Conservation (phyloP, 2,888 invertebrate species). For the Neoascia interrupta region DNA sequence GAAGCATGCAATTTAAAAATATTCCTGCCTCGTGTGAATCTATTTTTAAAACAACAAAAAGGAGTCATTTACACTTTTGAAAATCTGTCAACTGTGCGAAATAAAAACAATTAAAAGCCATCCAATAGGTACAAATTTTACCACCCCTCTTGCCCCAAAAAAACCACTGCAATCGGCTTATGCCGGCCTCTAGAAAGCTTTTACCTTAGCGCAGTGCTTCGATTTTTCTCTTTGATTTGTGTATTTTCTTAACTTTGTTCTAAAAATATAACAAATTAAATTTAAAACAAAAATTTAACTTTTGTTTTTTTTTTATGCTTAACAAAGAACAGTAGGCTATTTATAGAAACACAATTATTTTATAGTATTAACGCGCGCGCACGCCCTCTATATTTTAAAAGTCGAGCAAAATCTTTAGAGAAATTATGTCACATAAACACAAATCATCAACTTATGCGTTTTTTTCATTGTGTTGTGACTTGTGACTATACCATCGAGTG, state of each 20-base stretch:
- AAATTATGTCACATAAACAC: constrained; percentile 23
- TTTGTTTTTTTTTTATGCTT: constrained; percentile 1
- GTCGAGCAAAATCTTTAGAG: not conserved
- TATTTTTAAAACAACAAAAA: constrained; percentile 29
- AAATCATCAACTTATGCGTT: no score
- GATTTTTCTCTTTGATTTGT: not conserved
- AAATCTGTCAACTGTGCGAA: constrained; percentile 19
- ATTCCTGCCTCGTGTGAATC: constrained; percentile 27
- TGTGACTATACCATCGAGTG: constrained; percentile 19
- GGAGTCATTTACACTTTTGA: constrained; percentile 17
- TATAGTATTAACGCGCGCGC: constrained; percentile 23
- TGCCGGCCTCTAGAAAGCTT: no score
- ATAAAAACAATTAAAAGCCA: not conserved
- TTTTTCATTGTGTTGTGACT: constrained; percentile 10
- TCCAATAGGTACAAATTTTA: not conserved
- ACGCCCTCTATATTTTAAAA: constrained; percentile 5
- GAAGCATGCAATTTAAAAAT: constrained; percentile 53
- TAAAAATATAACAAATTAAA: constrained; percentile 26
- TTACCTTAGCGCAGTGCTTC: not conserved
- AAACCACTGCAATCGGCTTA: constrained; percentile 6
- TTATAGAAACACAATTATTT: constrained; percentile 46
- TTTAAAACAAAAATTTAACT: constrained; percentile 1
- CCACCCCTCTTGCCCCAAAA: no score
- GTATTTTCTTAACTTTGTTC: constrained; percentile 9
- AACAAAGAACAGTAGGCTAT: constrained; percentile 24